A percentile compares a stretch with the other conserved stretches of the same genome.
These are phyloP conservation scores for Augiades crinisus DNA, from an alignment of 2,888 invertebrate genomes.

Conservation along the genomic window DNA sequence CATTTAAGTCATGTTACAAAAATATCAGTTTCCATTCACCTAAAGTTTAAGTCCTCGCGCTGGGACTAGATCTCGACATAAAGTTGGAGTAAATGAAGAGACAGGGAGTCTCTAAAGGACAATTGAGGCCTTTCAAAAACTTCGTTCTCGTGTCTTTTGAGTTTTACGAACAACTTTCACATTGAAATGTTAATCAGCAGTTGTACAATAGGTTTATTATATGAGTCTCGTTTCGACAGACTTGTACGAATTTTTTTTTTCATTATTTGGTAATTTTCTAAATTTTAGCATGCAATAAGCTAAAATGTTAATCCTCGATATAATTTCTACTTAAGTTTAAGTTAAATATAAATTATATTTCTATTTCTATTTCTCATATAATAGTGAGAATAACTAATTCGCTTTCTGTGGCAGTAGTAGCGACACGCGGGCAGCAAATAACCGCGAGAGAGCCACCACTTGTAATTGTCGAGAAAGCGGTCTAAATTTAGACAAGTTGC, in stretches of 20 bases:
- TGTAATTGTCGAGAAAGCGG: constrained; percentile 1
- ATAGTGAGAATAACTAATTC: background rate
- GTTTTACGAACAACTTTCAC: constrained; percentile 8
- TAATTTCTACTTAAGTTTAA: too few species aligned
- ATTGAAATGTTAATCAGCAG: constrained; percentile 13
- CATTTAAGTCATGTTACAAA: too few species aligned
- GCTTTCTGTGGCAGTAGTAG: background rate
- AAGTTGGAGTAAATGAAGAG: background rate
- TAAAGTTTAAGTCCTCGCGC: too few species aligned
- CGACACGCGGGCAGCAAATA: background rate
- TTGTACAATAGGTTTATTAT: constrained; percentile 9
- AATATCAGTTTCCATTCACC: background rate
- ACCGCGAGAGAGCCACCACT: background rate
- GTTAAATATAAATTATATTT: too few species aligned
- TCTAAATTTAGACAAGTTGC: constrained; percentile 5
- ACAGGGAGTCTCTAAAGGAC: constrained; percentile 11
- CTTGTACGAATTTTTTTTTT: background rate
- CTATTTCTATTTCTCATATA: too few species aligned
- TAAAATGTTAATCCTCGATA: too few species aligned
- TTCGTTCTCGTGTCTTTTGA: constrained; percentile 6
- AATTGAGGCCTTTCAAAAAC: constrained; percentile 11
- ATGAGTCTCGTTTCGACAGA: background rate
- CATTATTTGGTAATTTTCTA: background rate
- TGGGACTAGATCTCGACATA: background rate
- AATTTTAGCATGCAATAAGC: too few species aligned